Evolutionary conservation across 2,113 vertebrate species (phyloP), one percentile per base, ranked within the genome.

Genomic region (Bettongia penicillata): DNA sequence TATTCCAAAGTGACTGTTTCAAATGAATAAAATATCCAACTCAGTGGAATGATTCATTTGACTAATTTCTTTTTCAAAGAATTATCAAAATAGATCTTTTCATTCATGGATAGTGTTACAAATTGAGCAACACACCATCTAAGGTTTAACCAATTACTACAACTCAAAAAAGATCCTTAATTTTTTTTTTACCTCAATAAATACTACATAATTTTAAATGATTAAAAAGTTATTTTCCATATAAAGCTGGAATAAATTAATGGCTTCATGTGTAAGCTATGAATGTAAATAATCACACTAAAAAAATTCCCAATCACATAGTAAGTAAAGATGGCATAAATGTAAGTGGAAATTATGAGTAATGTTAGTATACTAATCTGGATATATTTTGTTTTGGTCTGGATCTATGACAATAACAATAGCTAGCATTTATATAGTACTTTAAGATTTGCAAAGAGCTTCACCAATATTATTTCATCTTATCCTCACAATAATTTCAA

Each of bases 21-120:
- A 91, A 68, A 95, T 97, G 14, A 68, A 94, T 84, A 91, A 91
- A 8, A 84, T 43, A 6, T 43, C 14, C 37, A n/a, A 43, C 19
- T 84, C 16, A 84, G 37, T 43, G 6, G 68, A 43, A 84, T 2
- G n/a, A 90, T 94, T 52, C 84, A 10, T 94, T 93, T 91, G 16
- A 97, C 53, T 3, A 92, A 0, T 96, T 96, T 92, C 91, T 95
- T 93, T 95, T 89, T 90, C 89, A 95, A 10, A 28, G 91, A 97
- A 51, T 57, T 92, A 31, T 91, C 77, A 23, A 55, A 92, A 84
- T 43, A 8, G n/a, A 84, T 92, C 51, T 93, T 51, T 95, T 95
- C 90, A 51, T 53, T 95, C 95, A 95, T 96, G 61, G 91, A 92
- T 31, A 92, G 0, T 95, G 53, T 90, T 93, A 94, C 31, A 68